phyloP scores from a whole-genome alignment of 2,113 vertebrate genomes.

The Neopipo cinnamomea region DNA sequence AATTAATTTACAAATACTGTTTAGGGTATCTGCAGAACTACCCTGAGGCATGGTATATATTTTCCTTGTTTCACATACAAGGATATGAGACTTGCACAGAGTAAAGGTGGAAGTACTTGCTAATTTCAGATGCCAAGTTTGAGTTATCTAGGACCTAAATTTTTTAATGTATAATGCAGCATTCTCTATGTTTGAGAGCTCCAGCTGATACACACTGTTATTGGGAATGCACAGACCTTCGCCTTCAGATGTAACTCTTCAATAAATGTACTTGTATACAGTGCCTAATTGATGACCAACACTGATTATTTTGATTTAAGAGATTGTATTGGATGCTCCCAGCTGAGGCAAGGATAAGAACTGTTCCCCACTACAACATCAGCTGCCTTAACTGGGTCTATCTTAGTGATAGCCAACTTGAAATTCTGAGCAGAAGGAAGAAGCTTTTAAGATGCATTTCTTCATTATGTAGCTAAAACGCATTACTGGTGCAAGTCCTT shows the following conservation, averaged over 20 bases:
- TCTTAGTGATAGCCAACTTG: background rate
- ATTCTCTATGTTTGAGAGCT: background rate
- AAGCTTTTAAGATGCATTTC: background rate
- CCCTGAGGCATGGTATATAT: background rate
- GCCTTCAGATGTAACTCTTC: background rate
- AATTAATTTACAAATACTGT: background rate
- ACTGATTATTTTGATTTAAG: background rate
- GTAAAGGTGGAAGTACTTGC: background rate
- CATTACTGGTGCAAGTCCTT: background rate
- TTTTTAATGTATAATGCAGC: background rate
- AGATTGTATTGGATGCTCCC: background rate
- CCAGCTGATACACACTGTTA: background rate
- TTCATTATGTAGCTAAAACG: background rate
- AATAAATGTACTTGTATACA: background rate
- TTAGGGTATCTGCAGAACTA: background rate
- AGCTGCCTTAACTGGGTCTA: background rate
- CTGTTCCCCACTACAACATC: background rate
- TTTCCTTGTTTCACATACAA: background rate
- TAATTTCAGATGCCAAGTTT: background rate
- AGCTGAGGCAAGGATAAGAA: background rate
- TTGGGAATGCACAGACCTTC: background rate
- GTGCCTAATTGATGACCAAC: accelerated
- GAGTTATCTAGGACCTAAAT: background rate
- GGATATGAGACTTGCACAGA: background rate
- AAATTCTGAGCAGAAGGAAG: background rate